Evolutionary conservation across 1,140 invertebrate species (phyloP).

Genomic region (Laodelphax striatellus): DNA sequence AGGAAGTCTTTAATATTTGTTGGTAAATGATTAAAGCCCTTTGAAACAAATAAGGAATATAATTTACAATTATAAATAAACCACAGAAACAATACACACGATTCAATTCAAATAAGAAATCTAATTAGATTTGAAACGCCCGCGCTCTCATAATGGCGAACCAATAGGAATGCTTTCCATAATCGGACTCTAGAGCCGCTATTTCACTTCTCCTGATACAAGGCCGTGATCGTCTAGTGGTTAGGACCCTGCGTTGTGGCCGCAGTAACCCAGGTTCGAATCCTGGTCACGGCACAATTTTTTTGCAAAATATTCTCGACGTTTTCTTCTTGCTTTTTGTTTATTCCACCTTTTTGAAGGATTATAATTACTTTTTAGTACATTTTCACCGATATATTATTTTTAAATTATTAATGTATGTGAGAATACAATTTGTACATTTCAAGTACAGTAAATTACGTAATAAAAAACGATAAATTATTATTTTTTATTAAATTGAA

Average conservation of each 20-base stretch:
- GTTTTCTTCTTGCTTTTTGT: neutral
- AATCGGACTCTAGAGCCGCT: neutral
- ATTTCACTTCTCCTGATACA: neutral
- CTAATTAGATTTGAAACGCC: neutral
- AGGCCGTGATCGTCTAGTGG: conserved; percentile 79
- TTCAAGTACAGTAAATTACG: too few relatives aligned
- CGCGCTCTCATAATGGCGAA: neutral
- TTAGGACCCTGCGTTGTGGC: conserved; percentile 84
- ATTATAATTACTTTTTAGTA: neutral
- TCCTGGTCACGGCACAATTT: conserved; percentile 76
- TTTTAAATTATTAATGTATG: neutral
- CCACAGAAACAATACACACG: too few relatives aligned
- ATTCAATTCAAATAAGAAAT: too few relatives aligned
- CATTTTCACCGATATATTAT: neutral
- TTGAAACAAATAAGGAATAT: too few relatives aligned
- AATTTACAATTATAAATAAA: too few relatives aligned
- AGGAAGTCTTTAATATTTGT: too few relatives aligned
- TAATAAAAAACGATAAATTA: too few relatives aligned
- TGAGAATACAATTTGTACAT: too few relatives aligned
- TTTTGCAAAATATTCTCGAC: conserved; percentile 4
- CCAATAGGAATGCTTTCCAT: neutral
- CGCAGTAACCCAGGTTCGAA: conserved; percentile 86
- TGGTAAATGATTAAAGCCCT: too few relatives aligned
- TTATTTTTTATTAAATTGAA: too few relatives aligned
- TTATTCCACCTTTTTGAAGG: neutral